These are phyloP conservation scores for Heteronetta atricapilla DNA, from an alignment of 2,113 vertebrate genomes.

Conservation along the genomic window DNA sequence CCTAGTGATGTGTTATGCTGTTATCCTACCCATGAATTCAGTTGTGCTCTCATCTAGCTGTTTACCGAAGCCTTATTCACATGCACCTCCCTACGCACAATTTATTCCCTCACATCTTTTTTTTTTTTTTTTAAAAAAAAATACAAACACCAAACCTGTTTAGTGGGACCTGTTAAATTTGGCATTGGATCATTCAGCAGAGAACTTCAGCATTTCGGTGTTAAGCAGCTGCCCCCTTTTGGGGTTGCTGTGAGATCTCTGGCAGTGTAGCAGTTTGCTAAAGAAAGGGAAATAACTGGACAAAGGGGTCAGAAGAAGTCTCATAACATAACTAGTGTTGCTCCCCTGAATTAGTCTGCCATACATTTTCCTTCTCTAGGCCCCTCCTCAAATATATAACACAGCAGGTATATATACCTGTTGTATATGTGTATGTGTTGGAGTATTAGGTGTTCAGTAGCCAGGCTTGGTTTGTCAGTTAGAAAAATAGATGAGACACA, in stretches of 20 bases:
- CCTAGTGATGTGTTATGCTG: not conserved
- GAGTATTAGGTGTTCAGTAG: not conserved
- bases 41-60: not conserved
- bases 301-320: not conserved
- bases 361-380: not conserved
- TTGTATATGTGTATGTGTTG: too few relatives aligned
- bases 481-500: slow-evolving; percentile 7
- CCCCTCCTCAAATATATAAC: not conserved
- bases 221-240: not conserved
- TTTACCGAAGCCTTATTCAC: not conserved
- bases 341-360: not conserved
- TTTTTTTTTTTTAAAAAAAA: not conserved
- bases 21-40: not conserved
- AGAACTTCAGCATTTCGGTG: not conserved
- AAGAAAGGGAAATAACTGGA: not conserved
- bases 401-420: too few relatives aligned
- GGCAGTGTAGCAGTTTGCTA: not conserved
- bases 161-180: not conserved
- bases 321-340: not conserved
- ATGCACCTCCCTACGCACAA: not conserved
- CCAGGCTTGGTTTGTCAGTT: slow-evolving; percentile 1
- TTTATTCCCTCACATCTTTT: not conserved
- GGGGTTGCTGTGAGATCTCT: not conserved
- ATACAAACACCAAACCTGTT: not conserved
- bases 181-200: not conserved